Conservation (phyloP, 2,113 vertebrate genomes). For the Gambusia holbrooki region DNA sequence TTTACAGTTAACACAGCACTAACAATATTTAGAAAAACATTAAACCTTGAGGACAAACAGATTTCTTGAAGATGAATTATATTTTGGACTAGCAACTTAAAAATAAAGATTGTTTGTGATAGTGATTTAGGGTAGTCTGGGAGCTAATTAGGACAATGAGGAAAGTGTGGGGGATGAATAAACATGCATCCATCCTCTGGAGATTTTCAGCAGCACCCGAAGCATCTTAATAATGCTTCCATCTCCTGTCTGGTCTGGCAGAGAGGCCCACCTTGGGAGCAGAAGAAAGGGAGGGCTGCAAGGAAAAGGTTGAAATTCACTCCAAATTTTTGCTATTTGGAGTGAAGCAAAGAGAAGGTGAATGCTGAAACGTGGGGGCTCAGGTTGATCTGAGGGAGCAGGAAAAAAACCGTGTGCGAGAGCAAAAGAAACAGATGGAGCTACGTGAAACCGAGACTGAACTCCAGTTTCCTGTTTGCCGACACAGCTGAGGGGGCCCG, state of each 20-base stretch:
- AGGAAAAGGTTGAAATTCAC: conserved; percentile 12
- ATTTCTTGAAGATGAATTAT: background rate
- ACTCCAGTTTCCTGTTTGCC: conserved; percentile 73
- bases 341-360: conserved; percentile 22
- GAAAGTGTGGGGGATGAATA: conserved; percentile 43
- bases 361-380: conserved; percentile 25
- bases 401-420: conserved; percentile 11
- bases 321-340: conserved; percentile 20
- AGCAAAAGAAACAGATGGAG: conserved; percentile 48
- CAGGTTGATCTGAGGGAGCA: conserved; percentile 18
- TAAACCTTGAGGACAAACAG: background rate
- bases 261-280: conserved; percentile 49
- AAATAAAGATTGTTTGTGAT: conserved; percentile 29
- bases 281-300: conserved; percentile 26
- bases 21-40: background rate
- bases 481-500: conserved; percentile 62
- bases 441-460: conserved; percentile 65
- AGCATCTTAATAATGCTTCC: conserved; percentile 58
- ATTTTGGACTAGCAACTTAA: conserved; percentile 16
- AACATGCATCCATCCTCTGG: conserved; percentile 49
- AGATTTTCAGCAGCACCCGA: conserved; percentile 42
- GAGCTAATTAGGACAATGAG: conserved; percentile 63
- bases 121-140: conserved; percentile 30
- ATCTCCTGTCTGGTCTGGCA: conserved; percentile 45
- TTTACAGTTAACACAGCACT: background rate